A percentile compares a stretch with the other conserved stretches of the same genome.
Conservation (phyloP, 2,888 invertebrate genomes). For the Torymus texanus region DNA sequence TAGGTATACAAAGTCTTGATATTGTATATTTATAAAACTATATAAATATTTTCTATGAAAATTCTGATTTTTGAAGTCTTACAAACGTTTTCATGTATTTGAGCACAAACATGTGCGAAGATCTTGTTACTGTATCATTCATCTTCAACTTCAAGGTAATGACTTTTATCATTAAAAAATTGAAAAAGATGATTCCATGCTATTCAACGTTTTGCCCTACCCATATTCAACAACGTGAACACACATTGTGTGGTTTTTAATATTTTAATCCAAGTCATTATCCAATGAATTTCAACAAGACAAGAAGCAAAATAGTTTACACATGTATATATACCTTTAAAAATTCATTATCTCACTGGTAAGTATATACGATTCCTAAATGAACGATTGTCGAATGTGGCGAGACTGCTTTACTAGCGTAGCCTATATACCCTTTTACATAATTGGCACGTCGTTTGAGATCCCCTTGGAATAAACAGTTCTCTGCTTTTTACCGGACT, state of each 20-base stretch:
- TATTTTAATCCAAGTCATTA: too few relatives aligned
- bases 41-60: too few relatives aligned
- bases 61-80: slow-evolving; percentile 6
- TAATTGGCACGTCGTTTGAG: slow-evolving; percentile 48
- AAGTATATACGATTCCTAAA: slow-evolving; percentile 58
- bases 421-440: slow-evolving; percentile 14
- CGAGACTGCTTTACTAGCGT: slow-evolving; percentile 13
- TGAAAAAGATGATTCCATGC: background rate
- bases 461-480: slow-evolving; percentile 26
- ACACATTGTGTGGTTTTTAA: too few relatives aligned
- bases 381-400: slow-evolving; percentile 59
- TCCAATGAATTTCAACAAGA: too few relatives aligned
- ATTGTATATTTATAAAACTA: too few relatives aligned
- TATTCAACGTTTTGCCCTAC: too few relatives aligned
- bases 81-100: background rate
- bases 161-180: slow-evolving; percentile 8
- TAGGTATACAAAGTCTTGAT: too few relatives aligned
- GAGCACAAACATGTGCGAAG: background rate
- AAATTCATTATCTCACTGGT: too few relatives aligned
- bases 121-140: background rate
- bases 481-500: too few relatives aligned
- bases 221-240: too few relatives aligned
- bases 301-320: too few relatives aligned
- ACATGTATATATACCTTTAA: too few relatives aligned
- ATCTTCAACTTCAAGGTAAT: background rate